Conservation (phyloP, 1,140 invertebrate species). For the Trinorchestia longiramus region DNA sequence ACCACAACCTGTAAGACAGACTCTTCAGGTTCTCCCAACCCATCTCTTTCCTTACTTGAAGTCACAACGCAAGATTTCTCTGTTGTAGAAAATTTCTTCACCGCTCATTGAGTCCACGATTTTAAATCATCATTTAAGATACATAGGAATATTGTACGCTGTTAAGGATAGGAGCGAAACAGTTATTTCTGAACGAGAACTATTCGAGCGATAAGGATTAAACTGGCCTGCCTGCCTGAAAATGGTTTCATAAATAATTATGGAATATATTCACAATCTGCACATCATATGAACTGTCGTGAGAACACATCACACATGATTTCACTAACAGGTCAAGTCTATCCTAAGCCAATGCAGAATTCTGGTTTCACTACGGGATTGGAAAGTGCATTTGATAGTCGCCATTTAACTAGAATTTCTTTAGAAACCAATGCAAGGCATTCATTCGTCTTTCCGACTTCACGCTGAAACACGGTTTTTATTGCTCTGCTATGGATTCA, state of each 20-base stretch:
- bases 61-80: no score
- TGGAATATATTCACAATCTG: not conserved
- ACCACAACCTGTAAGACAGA: no score
- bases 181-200: no score
- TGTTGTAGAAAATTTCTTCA: no score
- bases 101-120: no score
- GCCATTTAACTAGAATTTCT: not conserved
- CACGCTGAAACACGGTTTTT: not conserved
- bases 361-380: not conserved
- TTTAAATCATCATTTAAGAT: no score
- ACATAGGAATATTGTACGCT: no score
- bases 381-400: not conserved
- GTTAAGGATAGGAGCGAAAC: no score
- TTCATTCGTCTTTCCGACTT: not conserved
- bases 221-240: not conserved
- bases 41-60: no score
- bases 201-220: not conserved
- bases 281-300: not conserved
- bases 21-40: no score
- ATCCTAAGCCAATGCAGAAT: not conserved
- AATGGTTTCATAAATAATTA: not conserved
- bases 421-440: not conserved
- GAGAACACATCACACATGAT: not conserved
- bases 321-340: not conserved
- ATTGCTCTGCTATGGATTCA: conserved; percentile 27